Percentiles rank a stretch among this genome's conserved stretches.
These are phyloP conservation scores for Danio albolineatus DNA, from an alignment of 2,797 vertebrate species.

Conservation along the genomic window DNA sequence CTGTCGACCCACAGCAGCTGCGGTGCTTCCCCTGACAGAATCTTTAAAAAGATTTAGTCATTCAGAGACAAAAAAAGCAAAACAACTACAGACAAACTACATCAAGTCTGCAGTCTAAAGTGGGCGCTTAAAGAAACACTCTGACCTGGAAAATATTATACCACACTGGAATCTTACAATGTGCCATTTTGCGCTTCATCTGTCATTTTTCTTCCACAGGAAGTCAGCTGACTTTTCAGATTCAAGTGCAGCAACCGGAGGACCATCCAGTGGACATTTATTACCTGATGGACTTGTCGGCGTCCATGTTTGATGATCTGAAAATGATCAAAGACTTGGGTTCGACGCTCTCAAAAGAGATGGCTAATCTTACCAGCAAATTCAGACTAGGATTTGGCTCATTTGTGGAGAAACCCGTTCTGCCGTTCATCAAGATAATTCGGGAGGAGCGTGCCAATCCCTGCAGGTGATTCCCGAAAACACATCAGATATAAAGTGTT, in stretches of 20 bases:
- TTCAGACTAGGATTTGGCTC: slow-evolving; percentile 96
- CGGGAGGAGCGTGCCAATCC: slow-evolving; percentile 87
- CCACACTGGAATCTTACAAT: slow-evolving; percentile 26
- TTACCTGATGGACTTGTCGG: slow-evolving; percentile 99
- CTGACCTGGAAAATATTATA: slow-evolving; percentile 29
- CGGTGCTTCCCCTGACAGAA: slow-evolving; percentile 19
- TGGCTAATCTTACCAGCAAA: slow-evolving; percentile 95
- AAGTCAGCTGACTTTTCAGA: slow-evolving; percentile 87
- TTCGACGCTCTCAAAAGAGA: slow-evolving; percentile 90
- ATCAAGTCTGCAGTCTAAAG: neutral
- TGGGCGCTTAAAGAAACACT: neutral
- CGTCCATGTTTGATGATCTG: slow-evolving; percentile 94
- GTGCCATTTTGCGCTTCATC: neutral
- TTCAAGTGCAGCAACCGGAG: slow-evolving; percentile 90
- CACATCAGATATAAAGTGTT: neutral
- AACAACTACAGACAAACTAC: neutral
- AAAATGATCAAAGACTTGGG: slow-evolving; percentile 91
- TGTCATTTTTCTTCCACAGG: slow-evolving; percentile 72
- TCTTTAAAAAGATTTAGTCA: slow-evolving; percentile 18
- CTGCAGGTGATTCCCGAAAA: slow-evolving; percentile 83
- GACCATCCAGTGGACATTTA: slow-evolving; percentile 98
- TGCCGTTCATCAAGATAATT: slow-evolving; percentile 92
- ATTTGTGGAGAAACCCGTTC: slow-evolving; percentile 97
- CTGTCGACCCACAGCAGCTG: slow-evolving; percentile 18
- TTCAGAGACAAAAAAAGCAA: neutral